Base-by-base conservation (phyloP, 2,888 invertebrate genomes). In the Brachycybe producta region DNA sequence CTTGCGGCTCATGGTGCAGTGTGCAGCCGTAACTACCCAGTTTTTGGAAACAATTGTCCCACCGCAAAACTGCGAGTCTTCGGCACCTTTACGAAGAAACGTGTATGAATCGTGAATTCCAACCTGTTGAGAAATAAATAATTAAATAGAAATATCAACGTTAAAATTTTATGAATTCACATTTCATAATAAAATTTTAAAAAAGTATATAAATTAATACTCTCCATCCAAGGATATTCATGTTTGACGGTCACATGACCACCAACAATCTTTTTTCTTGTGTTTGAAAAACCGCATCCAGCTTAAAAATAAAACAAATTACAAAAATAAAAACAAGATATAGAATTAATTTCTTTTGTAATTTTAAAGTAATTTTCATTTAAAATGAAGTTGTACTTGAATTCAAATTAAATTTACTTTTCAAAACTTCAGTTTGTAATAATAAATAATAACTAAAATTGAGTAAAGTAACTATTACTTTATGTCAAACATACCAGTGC, bases 161-260 rank as follows among this genome's bases (percentile, higher is more conserved):
- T 11, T 21, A 38, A 17, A 13, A 38, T 38, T n/a, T 38, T 38
- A 38, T 7, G 17, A 11, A 19, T 13, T n/a, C n/a, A 38, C 15
- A 11, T 15, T 15, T 15, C 19, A 8, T 11, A 19, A 38, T 11
- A 17, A 13, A 13, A 15, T 13, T n/a, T n/a, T n/a, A n/a, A 13
- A 15, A 19, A 38, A 38, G 11, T 15, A 38, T 8, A 19, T 17
- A 43, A 28, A 43, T 15, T 28, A 7, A 15, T 27, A n/a, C 13
- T 43, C 19, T 32, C 49, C 49, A 49, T 40, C 49, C 49, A 49
- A 8, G 49, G 49, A 32, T 49, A 49, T 34, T 49, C 49, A 42
- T 49, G 27, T 32, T 24, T 19, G 2, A 13, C 21, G 15, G 49
- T 49, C 3, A 24, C 32, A 41, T 49, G 41, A 13, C 49, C 49